Evolutionary conservation across 2,888 invertebrate genomes (phyloP).

Genomic region (Congeria kusceri): DNA sequence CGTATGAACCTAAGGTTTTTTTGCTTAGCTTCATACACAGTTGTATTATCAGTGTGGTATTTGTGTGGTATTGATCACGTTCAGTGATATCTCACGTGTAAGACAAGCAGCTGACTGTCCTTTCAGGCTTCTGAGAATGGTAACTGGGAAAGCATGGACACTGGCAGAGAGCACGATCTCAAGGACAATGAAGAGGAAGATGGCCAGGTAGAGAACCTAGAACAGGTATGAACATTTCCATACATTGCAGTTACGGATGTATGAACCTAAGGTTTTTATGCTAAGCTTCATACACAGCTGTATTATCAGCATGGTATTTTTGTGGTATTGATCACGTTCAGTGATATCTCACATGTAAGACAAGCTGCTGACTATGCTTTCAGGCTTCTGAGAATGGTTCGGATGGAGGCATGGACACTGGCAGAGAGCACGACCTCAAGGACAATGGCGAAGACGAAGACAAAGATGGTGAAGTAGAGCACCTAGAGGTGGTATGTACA

Average conservation of each 20-base stretch:
- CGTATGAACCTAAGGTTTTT: too few species aligned
- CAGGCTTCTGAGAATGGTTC: slow-evolving; percentile 5
- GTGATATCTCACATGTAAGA: slow-evolving; percentile 17
- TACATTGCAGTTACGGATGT: slow-evolving; percentile 9
- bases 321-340: slow-evolving; percentile 16
- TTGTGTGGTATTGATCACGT: too few species aligned
- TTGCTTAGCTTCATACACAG: too few species aligned
- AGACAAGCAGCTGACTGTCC: too few species aligned
- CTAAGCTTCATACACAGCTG: too few species aligned
- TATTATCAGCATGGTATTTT: not conserved
- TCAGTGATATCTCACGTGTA: not conserved
- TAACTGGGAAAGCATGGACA: too few species aligned
- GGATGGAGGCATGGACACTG: not conserved
- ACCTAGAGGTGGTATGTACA: slow-evolving; percentile 20
- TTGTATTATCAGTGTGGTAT: too few species aligned
- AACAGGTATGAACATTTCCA: slow-evolving; percentile 12
- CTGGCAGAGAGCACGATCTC: slow-evolving; percentile 9
- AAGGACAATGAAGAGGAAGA: slow-evolving; percentile 9
- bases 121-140: not conserved
- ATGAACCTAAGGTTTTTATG: too few species aligned
- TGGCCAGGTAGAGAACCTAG: slow-evolving; percentile 7
- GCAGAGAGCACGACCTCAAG: slow-evolving; percentile 14
- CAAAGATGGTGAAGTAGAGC: slow-evolving; percentile 18
- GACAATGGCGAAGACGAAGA: slow-evolving; percentile 7
- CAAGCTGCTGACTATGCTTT: slow-evolving; percentile 22